Evolutionary conservation across 2,113 vertebrate species (phyloP).

Genomic region (Otis tarda): DNA sequence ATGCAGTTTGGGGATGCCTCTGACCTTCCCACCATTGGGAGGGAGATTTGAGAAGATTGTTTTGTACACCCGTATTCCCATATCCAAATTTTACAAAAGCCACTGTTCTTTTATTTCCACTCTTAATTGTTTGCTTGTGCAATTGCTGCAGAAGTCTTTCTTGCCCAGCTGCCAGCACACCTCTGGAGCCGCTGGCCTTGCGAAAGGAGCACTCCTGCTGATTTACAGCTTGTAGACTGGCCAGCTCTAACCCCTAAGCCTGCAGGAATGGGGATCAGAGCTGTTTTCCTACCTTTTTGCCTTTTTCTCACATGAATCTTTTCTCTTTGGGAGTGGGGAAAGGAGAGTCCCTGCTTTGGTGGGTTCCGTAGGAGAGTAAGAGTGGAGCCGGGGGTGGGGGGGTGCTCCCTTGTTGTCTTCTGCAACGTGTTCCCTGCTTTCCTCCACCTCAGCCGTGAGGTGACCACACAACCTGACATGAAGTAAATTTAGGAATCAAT

Average conservation of each 20-base stretch:
- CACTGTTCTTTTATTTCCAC: neutral
- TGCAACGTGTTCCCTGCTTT: neutral
- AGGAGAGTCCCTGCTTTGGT: neutral
- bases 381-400: fast-evolving
- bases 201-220: neutral
- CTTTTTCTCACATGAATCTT: neutral
- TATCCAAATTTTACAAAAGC: neutral
- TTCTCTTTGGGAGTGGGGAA: neutral
- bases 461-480: neutral
- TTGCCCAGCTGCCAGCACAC: neutral
- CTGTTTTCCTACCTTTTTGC: neutral
- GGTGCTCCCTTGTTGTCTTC: neutral
- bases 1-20: neutral
- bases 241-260: neutral
- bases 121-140: neutral
- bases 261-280: neutral
- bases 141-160: neutral
- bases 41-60: neutral
- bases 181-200: neutral
- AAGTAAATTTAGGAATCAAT: neutral
- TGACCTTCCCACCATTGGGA: neutral
- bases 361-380: neutral
- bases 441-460: neutral
- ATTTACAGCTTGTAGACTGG: neutral
- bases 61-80: neutral